Conservation (phyloP, 2,797 vertebrate species). For the Chrysolophus pictus region DNA sequence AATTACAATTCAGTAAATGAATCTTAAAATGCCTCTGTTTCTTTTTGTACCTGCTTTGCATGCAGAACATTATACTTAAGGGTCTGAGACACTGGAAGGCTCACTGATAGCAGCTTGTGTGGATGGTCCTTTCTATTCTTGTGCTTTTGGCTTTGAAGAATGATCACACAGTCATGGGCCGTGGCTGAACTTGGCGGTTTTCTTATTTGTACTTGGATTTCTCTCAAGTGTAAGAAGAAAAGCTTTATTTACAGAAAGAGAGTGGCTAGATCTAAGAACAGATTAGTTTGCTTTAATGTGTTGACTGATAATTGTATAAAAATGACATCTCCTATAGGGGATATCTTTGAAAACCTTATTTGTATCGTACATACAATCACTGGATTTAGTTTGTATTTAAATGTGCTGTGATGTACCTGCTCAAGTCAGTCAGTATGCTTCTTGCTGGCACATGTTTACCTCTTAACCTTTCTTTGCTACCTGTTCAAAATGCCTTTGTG, state of each 20-base stretch:
- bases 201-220: background rate
- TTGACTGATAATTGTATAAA: background rate
- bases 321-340: background rate
- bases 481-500: background rate
- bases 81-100: background rate
- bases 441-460: background rate
- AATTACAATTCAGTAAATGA: background rate
- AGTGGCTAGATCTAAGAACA: background rate
- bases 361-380: background rate
- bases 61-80: background rate
- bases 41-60: background rate
- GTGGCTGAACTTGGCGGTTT: background rate
- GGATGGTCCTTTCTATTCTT: background rate
- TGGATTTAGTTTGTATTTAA: background rate
- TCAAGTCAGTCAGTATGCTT: background rate
- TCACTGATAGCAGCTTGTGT: background rate
- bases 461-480: background rate
- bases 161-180: background rate
- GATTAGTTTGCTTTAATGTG: background rate
- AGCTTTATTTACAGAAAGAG: background rate
- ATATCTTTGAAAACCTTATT: background rate
- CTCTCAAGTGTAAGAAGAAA: background rate
- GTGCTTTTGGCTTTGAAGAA: background rate
- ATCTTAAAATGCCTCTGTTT: background rate
- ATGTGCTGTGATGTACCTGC: accelerated